Evolutionary conservation across 2,113 vertebrate genomes (phyloP), one percentile per base, ranked within the genome.

Genomic region (Tricholaema leucomelas): DNA sequence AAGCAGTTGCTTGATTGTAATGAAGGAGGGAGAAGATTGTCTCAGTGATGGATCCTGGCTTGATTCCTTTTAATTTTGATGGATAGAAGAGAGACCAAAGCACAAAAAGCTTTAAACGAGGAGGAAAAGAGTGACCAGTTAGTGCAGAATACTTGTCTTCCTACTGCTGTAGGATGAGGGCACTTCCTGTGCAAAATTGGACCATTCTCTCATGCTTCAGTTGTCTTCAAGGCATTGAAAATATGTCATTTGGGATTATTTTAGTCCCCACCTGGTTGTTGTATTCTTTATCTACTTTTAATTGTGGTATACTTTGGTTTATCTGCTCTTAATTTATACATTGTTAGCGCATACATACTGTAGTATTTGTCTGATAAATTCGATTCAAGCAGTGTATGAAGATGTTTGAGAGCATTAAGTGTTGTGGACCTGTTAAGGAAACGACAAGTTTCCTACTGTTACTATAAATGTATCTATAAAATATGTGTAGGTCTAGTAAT

Each of bases 61-160:
- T 89, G 67, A 69, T 74, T 77, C 16, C 69, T 86, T 80, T 88
- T 79, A 76, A 82, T 94, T 92, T 48, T 87, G 69, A 48, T 91
- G 78, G 72, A 90, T 80, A 28, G 56, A 31, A 31, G 75, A 64
- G 38, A 20, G 52, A 77, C 48, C 18, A 71, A 92, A 67, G 56
- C 30, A 64, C 27, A 77, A 84, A 92, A 81, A 71, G 11, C 66
- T 81, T 92, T 88, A 44, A 56, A n/a, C 19, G 55, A 78, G 60
- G n/a, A 60, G 35, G 25, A n/a, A 50, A 75, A 72, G 59, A 36
- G 25, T 27, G 15, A 78, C 7, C 66, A 81, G 31, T 28, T 33
- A 35, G 18, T 15, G 12, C 38, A 42, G 28, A 80, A 50, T 33
- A 28, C 16, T 23, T 58, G 0, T 72, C 66, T 75, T 54, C 40